These are phyloP conservation scores for Carettochelys insculpta DNA, from an alignment of 2,113 vertebrate genomes.

Conservation along the genomic window DNA sequence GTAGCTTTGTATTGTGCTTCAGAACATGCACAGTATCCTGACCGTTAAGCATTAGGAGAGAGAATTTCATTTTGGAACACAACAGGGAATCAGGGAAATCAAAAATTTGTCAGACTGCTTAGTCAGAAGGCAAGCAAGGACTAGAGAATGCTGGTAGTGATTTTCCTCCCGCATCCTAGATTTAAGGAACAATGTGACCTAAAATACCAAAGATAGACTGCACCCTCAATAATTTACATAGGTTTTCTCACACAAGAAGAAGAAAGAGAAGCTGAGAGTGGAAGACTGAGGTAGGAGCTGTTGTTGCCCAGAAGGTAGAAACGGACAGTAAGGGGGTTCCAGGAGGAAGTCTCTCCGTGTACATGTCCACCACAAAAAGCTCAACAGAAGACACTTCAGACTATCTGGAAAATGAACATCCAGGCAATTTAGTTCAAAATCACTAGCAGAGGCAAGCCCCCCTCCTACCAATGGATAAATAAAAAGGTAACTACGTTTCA, in stretches of 20 bases:
- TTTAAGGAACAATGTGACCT: not conserved
- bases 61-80: not conserved
- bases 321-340: not conserved
- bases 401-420: not conserved
- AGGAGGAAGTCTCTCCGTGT: not conserved
- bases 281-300: not conserved
- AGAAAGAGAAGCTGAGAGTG: not conserved
- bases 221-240: not conserved
- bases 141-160: not conserved
- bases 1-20: not conserved
- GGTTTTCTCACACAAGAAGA: not conserved
- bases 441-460: not conserved
- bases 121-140: not conserved
- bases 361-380: not conserved
- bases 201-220: not conserved
- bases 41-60: rapidly evolving
- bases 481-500: not conserved
- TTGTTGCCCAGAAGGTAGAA: not conserved
- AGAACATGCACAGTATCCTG: not conserved
- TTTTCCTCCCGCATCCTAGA: not conserved
- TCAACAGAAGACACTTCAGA: not conserved
- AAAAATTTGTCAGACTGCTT: not conserved
- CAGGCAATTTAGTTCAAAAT: not conserved
- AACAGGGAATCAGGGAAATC: not conserved
- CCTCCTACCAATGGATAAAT: not conserved